Base-by-base conservation (phyloP, 2,797 vertebrate genomes). In the Ctenochaetus hawaiiensis region DNA sequence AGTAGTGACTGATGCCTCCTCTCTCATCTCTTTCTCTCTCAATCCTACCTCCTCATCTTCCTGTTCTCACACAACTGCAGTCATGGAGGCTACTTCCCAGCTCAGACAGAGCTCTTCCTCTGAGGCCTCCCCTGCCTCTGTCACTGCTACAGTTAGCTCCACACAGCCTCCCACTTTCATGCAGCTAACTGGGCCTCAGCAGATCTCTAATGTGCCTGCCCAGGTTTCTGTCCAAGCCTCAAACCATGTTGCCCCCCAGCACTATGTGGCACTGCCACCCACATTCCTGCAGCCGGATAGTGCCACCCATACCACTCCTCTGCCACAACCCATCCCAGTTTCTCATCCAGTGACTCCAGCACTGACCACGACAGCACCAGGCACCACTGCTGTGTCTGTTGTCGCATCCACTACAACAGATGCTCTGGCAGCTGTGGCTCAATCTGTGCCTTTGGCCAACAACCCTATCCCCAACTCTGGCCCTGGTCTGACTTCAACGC, bases 381-480 rank as follows among this genome's bases (percentile, higher is more conserved):
- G 75, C 68, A 8, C 87, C 18, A 63, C 86, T 45, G 45, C 85
- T 13, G 80, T 73, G 18, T 48, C 87, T 64, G 85, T 75, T 44
- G 81, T 81, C 48, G 51, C 88, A 20, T 62, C 77, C 52, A 4
- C 78, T 0, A 7, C 85, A 59, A 59, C 86, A 47, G 91, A 93
- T 11, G 58, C 73, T 49, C 66, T 71, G 58, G 49, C 82, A 74
- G 91, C 84, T 41, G 95, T 71, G 84, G 93, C 78, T 89, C 95
- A 76, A 93, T 94, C 92, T 22, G 94, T 97, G 94, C 96, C 97
- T 94, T 96, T 97, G 75, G 95, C 94, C 91, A 93, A 92, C 48
- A 96, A 91, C 85, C 78, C 96, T 26, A 92, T 70, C 48, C 75
- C 96, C 48, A 87, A 63, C 59, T 59, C 90, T 30, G 83, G 82